Evolutionary conservation across 2,888 invertebrate genomes (phyloP).

Genomic region (Ectropis crepuscularia): DNA sequence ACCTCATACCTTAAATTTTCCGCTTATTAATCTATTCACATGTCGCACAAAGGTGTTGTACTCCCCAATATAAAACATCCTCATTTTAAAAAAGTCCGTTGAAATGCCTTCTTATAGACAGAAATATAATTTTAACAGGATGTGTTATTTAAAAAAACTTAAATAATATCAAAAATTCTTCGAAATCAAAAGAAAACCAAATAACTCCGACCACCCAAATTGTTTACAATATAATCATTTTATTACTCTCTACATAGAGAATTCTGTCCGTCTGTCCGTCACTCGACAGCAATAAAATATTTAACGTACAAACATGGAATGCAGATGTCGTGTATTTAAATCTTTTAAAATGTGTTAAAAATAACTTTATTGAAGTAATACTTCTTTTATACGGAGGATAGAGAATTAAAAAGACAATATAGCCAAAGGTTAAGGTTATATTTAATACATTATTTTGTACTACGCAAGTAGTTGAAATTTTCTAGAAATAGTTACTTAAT

Average conservation of each 20-base stretch:
- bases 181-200: slow-evolving; percentile 21
- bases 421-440: too few species aligned
- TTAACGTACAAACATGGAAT: slow-evolving; percentile 21
- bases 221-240: slow-evolving; percentile 25
- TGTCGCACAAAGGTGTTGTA: too few species aligned
- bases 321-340: slow-evolving; percentile 7
- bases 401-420: too few species aligned
- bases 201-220: slow-evolving; percentile 21
- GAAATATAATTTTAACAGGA: neutral
- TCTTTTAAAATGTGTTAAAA: neutral
- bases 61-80: too few species aligned
- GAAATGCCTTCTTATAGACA: too few species aligned
- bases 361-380: neutral
- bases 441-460: too few species aligned
- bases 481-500: too few species aligned
- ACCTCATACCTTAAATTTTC: too few species aligned
- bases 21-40: too few species aligned
- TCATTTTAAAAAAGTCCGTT: too few species aligned
- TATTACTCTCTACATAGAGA: slow-evolving; percentile 13
- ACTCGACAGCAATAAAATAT: slow-evolving; percentile 16
- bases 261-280: slow-evolving; percentile 14
- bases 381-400: too few species aligned
- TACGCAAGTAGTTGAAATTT: too few species aligned
- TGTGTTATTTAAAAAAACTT: slow-evolving; percentile 1
- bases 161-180: neutral